Evolutionary conservation across 1,140 invertebrate species (phyloP).

Genomic region (Cheumatopsyche charites): DNA sequence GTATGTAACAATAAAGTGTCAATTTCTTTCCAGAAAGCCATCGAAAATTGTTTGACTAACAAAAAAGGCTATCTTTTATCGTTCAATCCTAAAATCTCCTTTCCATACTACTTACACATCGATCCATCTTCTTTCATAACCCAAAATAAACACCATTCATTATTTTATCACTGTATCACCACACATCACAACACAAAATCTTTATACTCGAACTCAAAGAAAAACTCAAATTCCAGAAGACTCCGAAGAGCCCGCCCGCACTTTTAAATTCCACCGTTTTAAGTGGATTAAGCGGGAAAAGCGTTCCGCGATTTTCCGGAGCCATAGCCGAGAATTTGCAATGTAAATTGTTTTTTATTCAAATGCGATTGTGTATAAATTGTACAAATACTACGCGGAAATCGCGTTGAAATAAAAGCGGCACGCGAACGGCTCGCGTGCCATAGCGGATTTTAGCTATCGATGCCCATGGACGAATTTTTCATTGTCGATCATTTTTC

Average conservation of each 20-base stretch:
- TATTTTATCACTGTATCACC: too few species aligned
- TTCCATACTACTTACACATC: too few species aligned
- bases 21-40: too few species aligned
- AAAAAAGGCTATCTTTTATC: too few species aligned
- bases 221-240: constrained; percentile 33
- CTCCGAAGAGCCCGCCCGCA: constrained; percentile 40
- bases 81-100: too few species aligned
- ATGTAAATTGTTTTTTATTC: constrained; percentile 50
- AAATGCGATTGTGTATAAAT: constrained; percentile 48
- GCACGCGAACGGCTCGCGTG: constrained; percentile 29
- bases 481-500: not conserved
- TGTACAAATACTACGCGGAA: too few species aligned
- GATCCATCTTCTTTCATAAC: too few species aligned
- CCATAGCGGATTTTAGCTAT: not conserved
- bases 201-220: not conserved
- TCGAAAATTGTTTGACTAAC: constrained; percentile 26
- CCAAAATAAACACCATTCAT: too few species aligned
- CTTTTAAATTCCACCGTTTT: constrained; percentile 42
- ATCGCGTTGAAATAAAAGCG: constrained; percentile 38
- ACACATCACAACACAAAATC: too few species aligned
- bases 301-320: too few species aligned
- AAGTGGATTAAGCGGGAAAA: constrained; percentile 45
- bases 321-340: constrained; percentile 43
- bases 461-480: not conserved
- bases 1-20: too few species aligned